Conservation (phyloP, 2,113 vertebrate species). For the Connochaetes taurinus region DNA sequence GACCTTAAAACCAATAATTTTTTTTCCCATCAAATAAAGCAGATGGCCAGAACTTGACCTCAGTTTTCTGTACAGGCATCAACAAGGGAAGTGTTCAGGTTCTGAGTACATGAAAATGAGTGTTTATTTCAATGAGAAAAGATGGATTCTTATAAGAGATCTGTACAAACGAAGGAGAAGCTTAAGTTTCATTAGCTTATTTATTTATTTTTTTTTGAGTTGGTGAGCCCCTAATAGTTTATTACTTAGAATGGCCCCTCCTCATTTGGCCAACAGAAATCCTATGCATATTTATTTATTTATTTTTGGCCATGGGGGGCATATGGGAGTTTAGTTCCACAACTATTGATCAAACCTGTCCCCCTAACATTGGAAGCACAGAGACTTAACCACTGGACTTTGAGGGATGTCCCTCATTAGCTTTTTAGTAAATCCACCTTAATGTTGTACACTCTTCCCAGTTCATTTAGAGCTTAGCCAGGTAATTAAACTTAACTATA, state of each 20-base stretch:
- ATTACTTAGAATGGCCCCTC: background rate
- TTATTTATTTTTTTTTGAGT: background rate
- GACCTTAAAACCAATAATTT: background rate
- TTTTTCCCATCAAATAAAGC: background rate
- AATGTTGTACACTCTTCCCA: background rate
- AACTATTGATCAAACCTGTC: background rate
- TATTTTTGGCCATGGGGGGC: background rate
- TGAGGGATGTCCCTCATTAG: background rate
- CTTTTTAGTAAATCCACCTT: background rate
- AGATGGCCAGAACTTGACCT: background rate
- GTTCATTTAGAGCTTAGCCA: background rate
- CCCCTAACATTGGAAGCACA: background rate
- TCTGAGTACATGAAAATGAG: background rate
- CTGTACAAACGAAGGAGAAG: background rate
- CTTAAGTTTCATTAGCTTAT: background rate
- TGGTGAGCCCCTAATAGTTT: background rate
- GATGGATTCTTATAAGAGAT: background rate
- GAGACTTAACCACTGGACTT: background rate
- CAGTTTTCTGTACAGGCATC: background rate
- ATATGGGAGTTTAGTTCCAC: background rate
- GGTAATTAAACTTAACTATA: background rate
- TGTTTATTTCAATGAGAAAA: background rate
- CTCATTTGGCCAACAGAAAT: background rate
- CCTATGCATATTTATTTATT: background rate
- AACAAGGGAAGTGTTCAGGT: background rate